Evolutionary conservation across 2,888 invertebrate genomes (phyloP), one percentile per base, ranked within the genome.

Genomic region (Rhagium mordax): DNA sequence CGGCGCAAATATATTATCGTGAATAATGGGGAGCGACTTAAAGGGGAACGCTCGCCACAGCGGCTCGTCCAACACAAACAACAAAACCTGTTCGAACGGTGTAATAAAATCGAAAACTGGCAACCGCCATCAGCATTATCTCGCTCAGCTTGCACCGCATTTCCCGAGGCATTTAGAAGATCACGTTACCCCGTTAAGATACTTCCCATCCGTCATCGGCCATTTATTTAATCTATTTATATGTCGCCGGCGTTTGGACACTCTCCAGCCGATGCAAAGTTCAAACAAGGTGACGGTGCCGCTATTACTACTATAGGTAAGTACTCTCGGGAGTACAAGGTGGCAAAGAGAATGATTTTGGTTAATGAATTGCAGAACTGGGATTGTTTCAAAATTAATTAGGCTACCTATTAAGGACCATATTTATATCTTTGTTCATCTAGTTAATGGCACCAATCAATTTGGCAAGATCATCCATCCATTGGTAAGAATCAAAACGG

Each of bases 161-260:
- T 61, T 61, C 61, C 51, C 7, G 69, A 15, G 51, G 53, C 69
- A 47, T 21, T 69, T 61, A 41, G 51, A 48, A 61, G 55, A 65
- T 77, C 73, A 49, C 49, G 61, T 77, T 77, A 67, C 71, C 64
- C 73, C 61, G 61, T 57, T 68, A 71, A 66, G 67, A 71, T 71
- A 71, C 77, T 78, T 41, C 41, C 48, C 51, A 71, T 71, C 71
- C 65, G 80, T 81, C 79, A 79, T 75, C 79, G 75, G 66, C 70
- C 78, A 78, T 81, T 81, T 81, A 80, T 80, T 79, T 78, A 79
- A 80, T 80, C 81, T 81, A 81, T 83, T 81, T 81, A 81, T 81
- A 65, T 21, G 61, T 41, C 47, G 20, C 61, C 65, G 53, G 77
- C 77, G 74, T 80, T 82, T 82, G 83, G 82, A 81, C 70, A 65